Percentiles rank a stretch among this genome's conserved stretches.
Conservation (phyloP, 2,797 vertebrate species). For the Echiichthys vipera region DNA sequence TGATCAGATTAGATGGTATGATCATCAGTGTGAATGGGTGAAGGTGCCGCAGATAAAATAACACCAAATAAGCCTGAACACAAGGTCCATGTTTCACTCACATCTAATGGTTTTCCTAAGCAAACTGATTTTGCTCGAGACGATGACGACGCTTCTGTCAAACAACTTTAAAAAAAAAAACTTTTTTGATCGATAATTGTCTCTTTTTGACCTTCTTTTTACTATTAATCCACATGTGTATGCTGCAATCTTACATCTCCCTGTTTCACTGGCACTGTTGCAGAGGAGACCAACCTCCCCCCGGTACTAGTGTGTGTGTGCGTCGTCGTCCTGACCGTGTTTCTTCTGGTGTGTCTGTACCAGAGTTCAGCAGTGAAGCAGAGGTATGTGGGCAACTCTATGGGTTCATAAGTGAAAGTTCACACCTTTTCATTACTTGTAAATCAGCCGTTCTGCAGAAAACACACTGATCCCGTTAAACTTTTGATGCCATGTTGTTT, state of each 20-base stretch:
- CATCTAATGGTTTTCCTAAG: background rate
- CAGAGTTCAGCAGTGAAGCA: slow-evolving; percentile 72
- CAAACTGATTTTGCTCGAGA: background rate
- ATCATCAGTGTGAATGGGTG: no score
- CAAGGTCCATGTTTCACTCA: no score
- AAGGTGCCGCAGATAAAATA: no score
- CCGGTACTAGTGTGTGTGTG: background rate
- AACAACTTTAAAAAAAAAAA: background rate
- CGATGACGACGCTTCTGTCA: background rate
- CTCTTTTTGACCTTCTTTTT: background rate
- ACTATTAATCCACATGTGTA: background rate
- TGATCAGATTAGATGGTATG: no score
- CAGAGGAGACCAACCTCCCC: slow-evolving; percentile 57
- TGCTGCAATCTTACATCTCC: background rate
- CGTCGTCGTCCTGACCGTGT: background rate
- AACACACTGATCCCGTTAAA: background rate
- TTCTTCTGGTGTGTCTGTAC: slow-evolving; percentile 74
- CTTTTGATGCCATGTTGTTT: background rate
- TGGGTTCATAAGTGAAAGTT: background rate
- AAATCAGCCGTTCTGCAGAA: background rate
- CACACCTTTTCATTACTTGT: background rate
- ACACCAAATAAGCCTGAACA: no score
- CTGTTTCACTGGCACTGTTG: slow-evolving; percentile 29
- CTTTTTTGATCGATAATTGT: no score
- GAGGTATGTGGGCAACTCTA: slow-evolving; percentile 74